Base-by-base conservation (phyloP, 2,888 invertebrate genomes). In the Drosophila robusta region DNA sequence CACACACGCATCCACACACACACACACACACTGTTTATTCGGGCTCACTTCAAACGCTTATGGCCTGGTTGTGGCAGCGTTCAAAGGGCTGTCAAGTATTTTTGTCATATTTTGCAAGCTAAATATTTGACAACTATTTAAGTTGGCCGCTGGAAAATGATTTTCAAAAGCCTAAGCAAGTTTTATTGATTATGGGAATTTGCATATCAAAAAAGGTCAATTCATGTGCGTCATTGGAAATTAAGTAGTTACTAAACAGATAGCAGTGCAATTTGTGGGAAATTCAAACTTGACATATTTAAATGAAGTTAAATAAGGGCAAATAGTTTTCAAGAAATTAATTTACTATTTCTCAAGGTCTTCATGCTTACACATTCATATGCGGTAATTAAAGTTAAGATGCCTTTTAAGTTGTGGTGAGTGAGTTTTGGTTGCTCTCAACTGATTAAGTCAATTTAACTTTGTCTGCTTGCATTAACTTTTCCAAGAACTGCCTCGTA, bases 91-190 rank as follows among this genome's bases (percentile, higher is more conserved):
- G 58, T 47, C 61, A 64, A 58, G 70, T 49, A 80, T 87, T 80
- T 72, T 54, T 81, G 69, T 72, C 72, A 75, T 54, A 69, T 67
- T 57, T 50, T 44, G 72, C 63, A 49, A 32, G 46, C 66, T 34
- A 66, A 62, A 65, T 60, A 45, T 58, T 51, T 57, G 12, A 3
- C 11, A 50, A 47, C 44, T 64, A 56, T 45, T 36, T 36, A n/a
- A 16, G 22, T 14, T 34, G 14, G 8, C 24, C 29, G 14, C 9
- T 34, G n/a, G n/a, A 14, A 41, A 52, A 42, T 57, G 44, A 36
- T 42, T 67, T 55, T 41, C 18, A 55, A 55, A 41, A 39, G 24
- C 39, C n/a, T 44, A 11, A 52, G 42, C 24, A 2, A 39, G 26
- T 36, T 54, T 54, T 47, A 6, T 34, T 46, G 49, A 11, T 18